Evolutionary conservation across 2,888 invertebrate species (phyloP), one percentile per base, ranked within the genome.

Genomic region (Drosophila meridiana): DNA sequence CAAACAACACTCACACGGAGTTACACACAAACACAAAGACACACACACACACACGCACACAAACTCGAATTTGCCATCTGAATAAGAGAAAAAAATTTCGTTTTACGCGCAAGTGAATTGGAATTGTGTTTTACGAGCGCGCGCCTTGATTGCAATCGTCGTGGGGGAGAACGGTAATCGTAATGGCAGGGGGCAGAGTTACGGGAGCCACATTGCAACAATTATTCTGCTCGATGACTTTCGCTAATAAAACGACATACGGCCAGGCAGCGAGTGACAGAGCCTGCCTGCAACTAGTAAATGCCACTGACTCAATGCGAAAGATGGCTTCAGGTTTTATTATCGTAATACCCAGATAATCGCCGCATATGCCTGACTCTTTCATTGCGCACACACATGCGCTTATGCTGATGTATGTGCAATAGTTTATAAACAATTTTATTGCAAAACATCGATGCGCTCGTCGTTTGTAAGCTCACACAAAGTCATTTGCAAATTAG

Each of bases 141-240:
- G 67, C 83, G 62, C 77, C 79, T 80, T 87, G 84, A 82, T 87
- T 82, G 82, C 76, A 72, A 45, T 62, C 63, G 40, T 59, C 59
- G 67, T 65, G 61, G 60, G 66, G 42, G 59, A 69, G 65, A 47
- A 55, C 47, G 36, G 78, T 66, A 69, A 77, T 63, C 65, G 56
- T 65, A 56, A 59, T 48, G 60, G 50, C 26, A 52, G 38, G 75
- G 64, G 60, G 43, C 28, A 36, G 50, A 43, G 61, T 55, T 64
- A 47, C 60, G 73, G 71, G 53, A 68, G 63, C 66, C 76, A 67
- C 68, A 82, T 73, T 86, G 85, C 86, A 79, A 85, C 87, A 91
- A 91, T 91, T 91, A 91, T 91, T 91, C 90, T 90, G 91, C 91
- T 91, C 89, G 90, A 87, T 90, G 91, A 89, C 90, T 90, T 90